A percentile compares a stretch with the other conserved stretches of the same genome.
Evolutionary conservation across 2,113 vertebrate genomes (phyloP).

Genomic region (Nothoprocta perdicaria): DNA sequence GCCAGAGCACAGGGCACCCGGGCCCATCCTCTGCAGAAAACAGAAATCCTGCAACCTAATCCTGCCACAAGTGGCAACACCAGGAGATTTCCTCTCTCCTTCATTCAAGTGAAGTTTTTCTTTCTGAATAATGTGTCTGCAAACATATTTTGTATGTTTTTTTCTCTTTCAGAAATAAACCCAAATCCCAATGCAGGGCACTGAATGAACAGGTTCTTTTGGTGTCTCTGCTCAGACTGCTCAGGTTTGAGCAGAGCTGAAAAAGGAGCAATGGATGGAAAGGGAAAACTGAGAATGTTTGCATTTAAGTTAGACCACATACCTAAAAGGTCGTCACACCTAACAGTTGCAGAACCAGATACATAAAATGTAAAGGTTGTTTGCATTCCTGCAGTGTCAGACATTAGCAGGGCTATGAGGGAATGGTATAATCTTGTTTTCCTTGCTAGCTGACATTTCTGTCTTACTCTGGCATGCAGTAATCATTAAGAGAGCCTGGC

Average conservation of each 20-base stretch:
- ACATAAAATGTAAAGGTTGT: conserved; percentile 1
- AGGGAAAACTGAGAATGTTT: background rate
- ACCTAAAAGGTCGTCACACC: background rate
- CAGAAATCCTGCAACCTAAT: background rate
- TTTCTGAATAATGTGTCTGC: background rate
- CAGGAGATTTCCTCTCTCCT: background rate
- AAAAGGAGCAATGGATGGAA: background rate
- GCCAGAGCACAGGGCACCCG: too few species aligned
- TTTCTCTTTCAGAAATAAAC: background rate
- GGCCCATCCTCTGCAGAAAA: background rate
- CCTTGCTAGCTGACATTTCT: conserved; percentile 34
- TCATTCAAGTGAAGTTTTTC: background rate
- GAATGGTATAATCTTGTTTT: conserved; percentile 29
- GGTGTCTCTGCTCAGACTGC: background rate
- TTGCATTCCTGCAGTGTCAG: background rate
- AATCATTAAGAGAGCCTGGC: background rate
- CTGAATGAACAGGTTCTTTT: background rate
- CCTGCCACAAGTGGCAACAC: background rate
- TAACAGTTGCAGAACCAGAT: background rate
- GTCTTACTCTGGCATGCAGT: background rate
- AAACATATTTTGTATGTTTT: background rate
- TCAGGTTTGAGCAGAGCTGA: background rate
- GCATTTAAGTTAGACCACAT: background rate
- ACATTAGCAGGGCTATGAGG: background rate
- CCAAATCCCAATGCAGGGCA: background rate